Evolutionary conservation across 2,797 vertebrate genomes (phyloP).

Genomic region (Chrysocyon brachyurus): DNA sequence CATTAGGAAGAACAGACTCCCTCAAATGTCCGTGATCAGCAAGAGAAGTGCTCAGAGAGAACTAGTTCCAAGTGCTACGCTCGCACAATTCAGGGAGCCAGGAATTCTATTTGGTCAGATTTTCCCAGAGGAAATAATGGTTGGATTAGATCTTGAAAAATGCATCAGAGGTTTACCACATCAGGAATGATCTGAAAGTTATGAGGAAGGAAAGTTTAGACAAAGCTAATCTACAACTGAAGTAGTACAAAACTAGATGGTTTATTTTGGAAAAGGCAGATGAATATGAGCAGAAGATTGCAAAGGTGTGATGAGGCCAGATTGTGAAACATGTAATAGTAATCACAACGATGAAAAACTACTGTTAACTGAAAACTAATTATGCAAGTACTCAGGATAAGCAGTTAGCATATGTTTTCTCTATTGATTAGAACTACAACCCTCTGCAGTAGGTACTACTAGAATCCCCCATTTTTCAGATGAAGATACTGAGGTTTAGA

Average conservation of each 20-base stretch:
- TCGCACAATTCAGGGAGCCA: background rate
- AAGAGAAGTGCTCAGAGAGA: background rate
- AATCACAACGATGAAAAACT: background rate
- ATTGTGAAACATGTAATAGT: background rate
- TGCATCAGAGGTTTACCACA: background rate
- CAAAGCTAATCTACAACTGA: background rate
- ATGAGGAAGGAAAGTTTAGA: background rate
- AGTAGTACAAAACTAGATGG: background rate
- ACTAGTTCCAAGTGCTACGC: background rate
- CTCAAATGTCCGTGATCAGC: background rate
- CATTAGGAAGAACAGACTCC: background rate
- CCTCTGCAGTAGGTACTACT: background rate
- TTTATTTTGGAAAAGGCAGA: background rate
- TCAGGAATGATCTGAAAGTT: background rate
- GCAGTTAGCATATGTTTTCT: background rate
- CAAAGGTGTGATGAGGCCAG: background rate
- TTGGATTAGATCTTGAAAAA: background rate
- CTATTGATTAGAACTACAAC: background rate
- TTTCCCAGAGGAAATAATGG: background rate
- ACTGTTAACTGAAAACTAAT: background rate
- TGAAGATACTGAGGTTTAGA: background rate
- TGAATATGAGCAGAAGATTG: background rate
- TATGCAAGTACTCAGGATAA: background rate
- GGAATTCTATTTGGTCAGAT: background rate
- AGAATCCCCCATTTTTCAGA: background rate